A percentile compares a stretch with the other conserved stretches of the same genome.
These are phyloP conservation scores for Cryptus viduatorius DNA, from an alignment of 2,888 invertebrate genomes.

Conservation along the genomic window DNA sequence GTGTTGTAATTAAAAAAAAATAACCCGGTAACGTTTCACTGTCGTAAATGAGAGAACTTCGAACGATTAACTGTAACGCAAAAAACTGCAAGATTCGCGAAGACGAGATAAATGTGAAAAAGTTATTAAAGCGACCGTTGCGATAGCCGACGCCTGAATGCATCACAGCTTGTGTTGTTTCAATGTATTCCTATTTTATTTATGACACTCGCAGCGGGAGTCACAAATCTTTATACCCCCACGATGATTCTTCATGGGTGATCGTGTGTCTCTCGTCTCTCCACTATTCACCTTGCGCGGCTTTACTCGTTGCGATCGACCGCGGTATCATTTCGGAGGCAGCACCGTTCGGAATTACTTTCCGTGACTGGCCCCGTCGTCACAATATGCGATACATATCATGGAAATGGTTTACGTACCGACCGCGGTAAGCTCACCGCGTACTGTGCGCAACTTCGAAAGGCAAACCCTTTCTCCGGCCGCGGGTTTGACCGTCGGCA, in stretches of 20 bases:
- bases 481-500: background rate
- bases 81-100: background rate
- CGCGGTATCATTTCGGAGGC: no score
- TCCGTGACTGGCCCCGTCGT: no score
- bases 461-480: no score
- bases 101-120: background rate
- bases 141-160: slow-evolving; percentile 35
- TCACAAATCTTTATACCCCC: slow-evolving; percentile 18
- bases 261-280: background rate
- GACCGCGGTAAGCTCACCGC: no score
- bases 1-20: background rate
- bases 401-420: no score
- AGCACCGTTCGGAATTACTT: no score
- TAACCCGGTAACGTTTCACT: background rate
- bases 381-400: no score
- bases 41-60: background rate
- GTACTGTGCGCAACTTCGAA: no score
- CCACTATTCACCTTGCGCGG: background rate
- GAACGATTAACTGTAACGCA: background rate
- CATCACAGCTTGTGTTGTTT: slow-evolving; percentile 4
- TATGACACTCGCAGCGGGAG: slow-evolving; percentile 26
- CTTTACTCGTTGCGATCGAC: no score
- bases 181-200: slow-evolving; percentile 2
- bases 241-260: slow-evolving; percentile 16
- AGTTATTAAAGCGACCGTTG: no score